Conservation (phyloP, 1,140 invertebrate genomes). For the Pseudomyrmex dendroicus region DNA sequence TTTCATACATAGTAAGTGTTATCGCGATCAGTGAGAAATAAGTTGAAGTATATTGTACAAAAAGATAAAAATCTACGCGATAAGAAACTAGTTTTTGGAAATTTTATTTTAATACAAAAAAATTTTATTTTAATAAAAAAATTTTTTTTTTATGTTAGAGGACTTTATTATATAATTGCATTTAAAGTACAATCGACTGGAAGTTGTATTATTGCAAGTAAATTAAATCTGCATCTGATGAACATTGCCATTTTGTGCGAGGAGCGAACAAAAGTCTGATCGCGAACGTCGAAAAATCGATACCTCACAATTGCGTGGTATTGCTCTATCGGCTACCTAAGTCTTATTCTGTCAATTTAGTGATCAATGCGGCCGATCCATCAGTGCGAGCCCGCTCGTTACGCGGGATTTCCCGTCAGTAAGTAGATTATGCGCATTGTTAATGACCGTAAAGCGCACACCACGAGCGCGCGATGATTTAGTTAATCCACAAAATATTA, state of each 20-base stretch:
- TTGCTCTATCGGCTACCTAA: slow-evolving; percentile 25
- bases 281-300: slow-evolving; percentile 19
- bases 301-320: slow-evolving; percentile 18
- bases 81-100: no score
- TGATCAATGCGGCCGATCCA: slow-evolving; percentile 62
- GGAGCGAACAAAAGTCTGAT: background rate
- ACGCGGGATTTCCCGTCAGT: slow-evolving; percentile 65
- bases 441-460: slow-evolving; percentile 65
- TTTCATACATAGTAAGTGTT: background rate
- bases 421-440: slow-evolving; percentile 70
- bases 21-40: no score
- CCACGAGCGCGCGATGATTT: slow-evolving; percentile 59
- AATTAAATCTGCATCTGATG: background rate
- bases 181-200: background rate
- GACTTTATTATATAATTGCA: background rate
- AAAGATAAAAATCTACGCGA: no score
- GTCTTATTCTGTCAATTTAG: slow-evolving; percentile 64
- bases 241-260: background rate
- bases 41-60: no score
- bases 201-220: background rate
- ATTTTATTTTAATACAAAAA: no score
- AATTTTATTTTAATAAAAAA: no score
- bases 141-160: background rate
- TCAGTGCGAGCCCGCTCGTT: slow-evolving; percentile 53
- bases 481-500: slow-evolving; percentile 70